phyloP scores from a whole-genome alignment of 2,113 vertebrate genomes.

The Rhea americana region DNA sequence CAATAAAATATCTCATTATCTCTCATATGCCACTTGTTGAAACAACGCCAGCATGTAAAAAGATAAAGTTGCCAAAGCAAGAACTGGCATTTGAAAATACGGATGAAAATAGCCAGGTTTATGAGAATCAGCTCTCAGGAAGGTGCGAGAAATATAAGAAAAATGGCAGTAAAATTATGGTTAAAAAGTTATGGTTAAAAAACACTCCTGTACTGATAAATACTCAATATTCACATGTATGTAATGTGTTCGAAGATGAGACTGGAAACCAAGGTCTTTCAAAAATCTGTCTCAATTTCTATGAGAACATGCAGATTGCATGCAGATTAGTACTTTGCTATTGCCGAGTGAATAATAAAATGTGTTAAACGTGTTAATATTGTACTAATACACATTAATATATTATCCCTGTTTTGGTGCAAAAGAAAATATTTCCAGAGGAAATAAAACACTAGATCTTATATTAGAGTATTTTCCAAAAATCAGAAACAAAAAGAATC shows the following conservation, averaged over 20 bases:
- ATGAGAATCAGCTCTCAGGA: neutral
- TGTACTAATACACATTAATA: neutral
- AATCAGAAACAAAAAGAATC: neutral
- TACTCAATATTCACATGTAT: neutral
- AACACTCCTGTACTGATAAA: neutral
- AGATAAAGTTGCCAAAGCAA: neutral
- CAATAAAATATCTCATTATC: accelerated
- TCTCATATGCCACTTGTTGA: accelerated
- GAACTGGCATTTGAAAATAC: neutral
- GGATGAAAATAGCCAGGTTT: neutral
- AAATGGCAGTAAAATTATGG: neutral
- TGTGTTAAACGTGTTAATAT: neutral
- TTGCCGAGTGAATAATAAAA: neutral
- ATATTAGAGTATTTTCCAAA: neutral
- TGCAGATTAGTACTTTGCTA: neutral
- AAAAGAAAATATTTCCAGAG: neutral
- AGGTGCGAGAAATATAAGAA: neutral
- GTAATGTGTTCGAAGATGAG: neutral
- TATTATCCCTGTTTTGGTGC: neutral
- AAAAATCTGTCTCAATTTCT: neutral
- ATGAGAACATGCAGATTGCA: neutral
- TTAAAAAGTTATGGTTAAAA: neutral
- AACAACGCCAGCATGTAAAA: neutral
- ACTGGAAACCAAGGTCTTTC: neutral
- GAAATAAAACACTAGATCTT: neutral